phyloP scores from a whole-genome alignment of 2,888 invertebrate species.

The Pandemis corylana region DNA sequence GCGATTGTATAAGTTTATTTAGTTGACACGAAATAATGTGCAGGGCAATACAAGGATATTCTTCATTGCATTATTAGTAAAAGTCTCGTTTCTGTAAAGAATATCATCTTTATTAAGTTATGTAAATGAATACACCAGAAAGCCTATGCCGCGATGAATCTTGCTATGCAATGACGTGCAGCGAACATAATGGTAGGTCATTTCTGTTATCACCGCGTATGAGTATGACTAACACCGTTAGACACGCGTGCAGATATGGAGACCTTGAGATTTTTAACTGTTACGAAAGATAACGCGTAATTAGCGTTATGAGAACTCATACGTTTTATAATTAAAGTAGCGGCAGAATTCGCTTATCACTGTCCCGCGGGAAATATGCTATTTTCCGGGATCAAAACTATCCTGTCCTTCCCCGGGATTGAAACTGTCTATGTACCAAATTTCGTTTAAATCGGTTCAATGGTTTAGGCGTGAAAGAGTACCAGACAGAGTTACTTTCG shows the following conservation, averaged over 20 bases:
- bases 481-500: no score
- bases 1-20: no score
- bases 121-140: neutral
- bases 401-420: no score
- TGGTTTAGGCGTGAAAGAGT: no score
- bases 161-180: conserved; percentile 36
- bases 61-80: neutral
- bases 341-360: no score
- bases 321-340: neutral
- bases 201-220: conserved; percentile 56
- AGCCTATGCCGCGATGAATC: neutral
- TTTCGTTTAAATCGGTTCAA: no score
- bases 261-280: conserved; percentile 46
- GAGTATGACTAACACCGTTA: conserved; percentile 47
- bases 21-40: no score
- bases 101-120: neutral
- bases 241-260: conserved; percentile 45
- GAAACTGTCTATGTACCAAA: no score
- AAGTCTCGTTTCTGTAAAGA: neutral
- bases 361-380: no score
- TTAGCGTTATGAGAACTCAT: neutral
- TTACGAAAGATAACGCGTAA: conserved; percentile 7
- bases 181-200: conserved; percentile 51
- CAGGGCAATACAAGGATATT: no score
- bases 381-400: no score